Conservation (phyloP, 1,140 invertebrate species). For the Penaeus indicus region DNA sequence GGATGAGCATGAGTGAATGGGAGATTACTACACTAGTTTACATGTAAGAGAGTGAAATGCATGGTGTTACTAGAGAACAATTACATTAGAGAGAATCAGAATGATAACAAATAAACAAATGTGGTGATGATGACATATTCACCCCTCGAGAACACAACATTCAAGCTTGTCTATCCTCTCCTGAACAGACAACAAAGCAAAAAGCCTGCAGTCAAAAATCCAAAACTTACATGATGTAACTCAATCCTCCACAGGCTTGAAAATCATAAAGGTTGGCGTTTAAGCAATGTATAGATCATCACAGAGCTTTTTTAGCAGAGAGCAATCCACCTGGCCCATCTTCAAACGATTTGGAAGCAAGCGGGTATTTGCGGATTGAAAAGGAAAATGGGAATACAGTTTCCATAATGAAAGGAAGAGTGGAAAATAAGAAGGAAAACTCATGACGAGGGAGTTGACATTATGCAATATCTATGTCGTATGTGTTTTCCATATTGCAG, state of each 20-base stretch:
- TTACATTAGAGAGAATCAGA: too few species aligned
- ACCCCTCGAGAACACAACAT: too few species aligned
- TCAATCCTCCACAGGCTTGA: constrained; percentile 81
- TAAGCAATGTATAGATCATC: constrained; percentile 74
- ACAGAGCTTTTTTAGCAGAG: constrained; percentile 71
- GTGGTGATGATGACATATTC: too few species aligned
- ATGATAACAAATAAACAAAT: too few species aligned
- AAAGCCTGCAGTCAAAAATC: not conserved
- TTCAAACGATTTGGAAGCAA: constrained; percentile 75
- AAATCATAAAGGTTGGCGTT: constrained; percentile 80
- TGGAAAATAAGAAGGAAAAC: not conserved
- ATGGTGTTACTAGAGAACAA: too few species aligned
- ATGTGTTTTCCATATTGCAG: too few species aligned
- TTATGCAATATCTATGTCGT: too few species aligned
- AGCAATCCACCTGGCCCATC: constrained; percentile 71
- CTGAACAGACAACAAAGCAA: not conserved
- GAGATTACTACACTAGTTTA: not conserved
- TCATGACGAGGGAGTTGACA: too few species aligned
- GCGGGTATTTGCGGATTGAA: constrained; percentile 75
- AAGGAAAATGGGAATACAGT: constrained; percentile 68
- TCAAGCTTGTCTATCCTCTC: too few species aligned
- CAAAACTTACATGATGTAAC: constrained; percentile 69
- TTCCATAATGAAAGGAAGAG: not conserved
- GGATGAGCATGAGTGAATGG: not conserved
- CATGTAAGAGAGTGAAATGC: not conserved